Conservation (phyloP, 2,113 vertebrate species). For the Falcunculus frontatus region DNA sequence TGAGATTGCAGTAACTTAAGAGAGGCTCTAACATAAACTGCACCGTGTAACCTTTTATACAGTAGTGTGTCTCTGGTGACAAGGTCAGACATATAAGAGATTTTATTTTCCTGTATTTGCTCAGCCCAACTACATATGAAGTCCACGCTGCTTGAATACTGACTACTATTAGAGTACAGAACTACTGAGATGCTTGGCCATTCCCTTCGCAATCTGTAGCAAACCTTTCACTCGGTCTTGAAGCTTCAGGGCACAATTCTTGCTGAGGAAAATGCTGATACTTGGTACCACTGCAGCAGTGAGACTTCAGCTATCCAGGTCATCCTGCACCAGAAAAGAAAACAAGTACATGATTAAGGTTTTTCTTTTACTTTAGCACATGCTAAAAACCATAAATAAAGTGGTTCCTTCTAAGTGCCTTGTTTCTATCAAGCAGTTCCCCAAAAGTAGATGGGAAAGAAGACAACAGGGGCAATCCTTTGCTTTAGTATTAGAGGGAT, state of each 20-base stretch:
- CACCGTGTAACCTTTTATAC: background rate
- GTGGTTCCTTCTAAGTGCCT: background rate
- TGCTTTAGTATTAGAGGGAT: background rate
- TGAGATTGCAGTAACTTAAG: background rate
- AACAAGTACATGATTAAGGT: background rate
- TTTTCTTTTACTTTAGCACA: background rate
- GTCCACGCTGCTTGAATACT: accelerated
- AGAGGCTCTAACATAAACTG: background rate
- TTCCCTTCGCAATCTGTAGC: background rate
- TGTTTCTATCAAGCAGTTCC: background rate
- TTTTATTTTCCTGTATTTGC: background rate
- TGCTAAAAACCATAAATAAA: background rate
- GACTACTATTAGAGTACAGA: background rate
- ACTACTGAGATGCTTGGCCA: background rate
- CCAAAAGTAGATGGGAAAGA: background rate
- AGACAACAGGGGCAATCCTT: background rate
- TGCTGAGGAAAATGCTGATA: background rate
- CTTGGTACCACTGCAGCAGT: background rate
- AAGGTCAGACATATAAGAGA: background rate
- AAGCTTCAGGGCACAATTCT: background rate
- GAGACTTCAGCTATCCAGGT: background rate
- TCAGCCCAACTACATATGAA: background rate
- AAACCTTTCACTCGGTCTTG: background rate
- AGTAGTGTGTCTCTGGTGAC: background rate
- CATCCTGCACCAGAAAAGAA: background rate